Percentiles rank a stretch among this genome's conserved stretches.
These are phyloP conservation scores for Platycheirus albimanus DNA, from an alignment of 2,888 invertebrate genomes.

Conservation along the genomic window DNA sequence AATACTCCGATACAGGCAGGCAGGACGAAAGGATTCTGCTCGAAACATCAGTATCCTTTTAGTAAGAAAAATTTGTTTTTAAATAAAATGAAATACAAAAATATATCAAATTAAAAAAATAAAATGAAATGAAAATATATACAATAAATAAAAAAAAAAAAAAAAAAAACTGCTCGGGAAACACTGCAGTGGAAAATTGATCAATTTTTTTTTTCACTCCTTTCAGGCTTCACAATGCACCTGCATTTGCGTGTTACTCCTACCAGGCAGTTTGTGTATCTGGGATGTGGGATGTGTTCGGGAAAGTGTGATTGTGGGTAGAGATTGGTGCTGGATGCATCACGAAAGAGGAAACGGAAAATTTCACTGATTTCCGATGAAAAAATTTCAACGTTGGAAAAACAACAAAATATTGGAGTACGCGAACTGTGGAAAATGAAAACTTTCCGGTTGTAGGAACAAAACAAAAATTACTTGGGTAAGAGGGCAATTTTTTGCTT, in stretches of 20 bases:
- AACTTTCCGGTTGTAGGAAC: slow-evolving; percentile 23
- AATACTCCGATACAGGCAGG: slow-evolving; percentile 1
- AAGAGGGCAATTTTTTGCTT: slow-evolving; percentile 19
- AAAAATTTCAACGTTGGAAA: slow-evolving; percentile 28
- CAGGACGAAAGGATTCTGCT: neutral
- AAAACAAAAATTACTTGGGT: neutral
- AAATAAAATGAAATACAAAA: neutral
- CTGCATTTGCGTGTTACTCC: slow-evolving; percentile 34
- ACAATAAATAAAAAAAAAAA: slow-evolving; percentile 18
- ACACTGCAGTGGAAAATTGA: slow-evolving; percentile 33
- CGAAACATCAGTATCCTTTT: slow-evolving; percentile 37
- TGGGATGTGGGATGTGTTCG: slow-evolving; percentile 29
- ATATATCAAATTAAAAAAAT: slow-evolving; percentile 13
- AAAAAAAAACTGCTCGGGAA: slow-evolving; percentile 1
- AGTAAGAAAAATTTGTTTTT: slow-evolving; percentile 14
- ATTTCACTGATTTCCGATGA: slow-evolving; percentile 63
- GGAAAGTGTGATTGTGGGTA: slow-evolving; percentile 37
- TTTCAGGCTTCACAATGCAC: neutral
- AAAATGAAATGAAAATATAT: slow-evolving; percentile 16
- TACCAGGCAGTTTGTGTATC: neutral
- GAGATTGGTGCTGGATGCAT: slow-evolving; percentile 4
- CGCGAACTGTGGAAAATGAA: slow-evolving; percentile 35
- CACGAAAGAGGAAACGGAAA: slow-evolving; percentile 24
- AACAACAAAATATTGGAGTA: neutral
- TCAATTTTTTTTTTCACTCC: neutral